These are phyloP conservation scores for Eubasilissa splendida DNA, from an alignment of 2,888 invertebrate genomes.

Conservation along the genomic window DNA sequence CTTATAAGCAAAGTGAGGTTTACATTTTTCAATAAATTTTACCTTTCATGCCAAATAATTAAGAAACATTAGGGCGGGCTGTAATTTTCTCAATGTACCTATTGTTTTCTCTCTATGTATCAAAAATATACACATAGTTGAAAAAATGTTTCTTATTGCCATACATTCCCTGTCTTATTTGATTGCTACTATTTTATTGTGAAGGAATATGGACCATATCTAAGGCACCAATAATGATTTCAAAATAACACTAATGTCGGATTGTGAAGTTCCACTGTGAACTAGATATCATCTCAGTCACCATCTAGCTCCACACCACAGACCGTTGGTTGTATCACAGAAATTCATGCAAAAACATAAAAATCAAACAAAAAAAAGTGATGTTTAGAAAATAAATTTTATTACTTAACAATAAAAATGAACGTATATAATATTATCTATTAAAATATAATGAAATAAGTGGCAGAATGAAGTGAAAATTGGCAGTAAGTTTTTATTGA, in stretches of 20 bases:
- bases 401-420: conserved; percentile 49
- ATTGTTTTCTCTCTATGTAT: not conserved
- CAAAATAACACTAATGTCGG: no score
- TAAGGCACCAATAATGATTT: no score
- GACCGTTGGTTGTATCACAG: not conserved
- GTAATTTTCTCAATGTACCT: no score
- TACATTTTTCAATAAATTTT: no score
- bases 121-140: conserved; percentile 8
- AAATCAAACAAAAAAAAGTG: conserved; percentile 38
- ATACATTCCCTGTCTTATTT: no score
- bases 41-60: conserved; percentile 3
- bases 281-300: no score
- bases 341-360: not conserved
- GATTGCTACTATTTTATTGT: no score
- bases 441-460: conserved; percentile 32
- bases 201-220: no score
- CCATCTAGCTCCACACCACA: no score
- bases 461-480: conserved; percentile 19
- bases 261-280: no score
- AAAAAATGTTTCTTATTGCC: no score
- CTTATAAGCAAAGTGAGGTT: no score
- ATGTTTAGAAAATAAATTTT: conserved; percentile 50
- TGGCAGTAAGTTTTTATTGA: conserved; percentile 23
- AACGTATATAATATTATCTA: conserved; percentile 38
- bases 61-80: not conserved